phyloP scores from a whole-genome alignment of 2,888 invertebrate genomes.

The Ormia ochracea region DNA sequence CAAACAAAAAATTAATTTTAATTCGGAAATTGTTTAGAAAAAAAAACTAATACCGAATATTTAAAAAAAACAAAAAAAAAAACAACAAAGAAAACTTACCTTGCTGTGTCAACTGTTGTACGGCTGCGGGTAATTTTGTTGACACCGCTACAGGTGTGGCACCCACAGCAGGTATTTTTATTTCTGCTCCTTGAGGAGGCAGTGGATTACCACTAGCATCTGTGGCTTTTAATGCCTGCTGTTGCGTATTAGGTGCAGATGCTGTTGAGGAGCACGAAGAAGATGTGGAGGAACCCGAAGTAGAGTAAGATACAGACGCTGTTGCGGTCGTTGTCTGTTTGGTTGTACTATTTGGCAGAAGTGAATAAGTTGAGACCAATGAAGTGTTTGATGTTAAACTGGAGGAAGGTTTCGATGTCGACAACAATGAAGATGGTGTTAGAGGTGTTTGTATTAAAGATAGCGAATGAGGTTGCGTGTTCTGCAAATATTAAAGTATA shows the following conservation, averaged over 20 bases:
- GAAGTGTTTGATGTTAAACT: constrained; percentile 34
- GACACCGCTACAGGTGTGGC: constrained; percentile 81
- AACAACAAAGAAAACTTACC: constrained; percentile 74
- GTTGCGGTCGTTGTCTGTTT: constrained; percentile 35
- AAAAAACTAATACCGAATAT: background rate
- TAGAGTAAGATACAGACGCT: constrained; percentile 36
- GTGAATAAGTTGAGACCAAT: constrained; percentile 54
- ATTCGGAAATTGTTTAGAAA: constrained; percentile 21
- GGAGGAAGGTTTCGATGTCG: constrained; percentile 7
- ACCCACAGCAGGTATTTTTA: constrained; percentile 80
- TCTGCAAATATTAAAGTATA: constrained; percentile 66
- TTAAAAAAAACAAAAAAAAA: background rate
- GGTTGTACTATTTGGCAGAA: constrained; percentile 53
- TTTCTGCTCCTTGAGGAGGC: constrained; percentile 78
- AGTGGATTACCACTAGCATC: constrained; percentile 68
- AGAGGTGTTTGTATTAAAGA: constrained; percentile 38
- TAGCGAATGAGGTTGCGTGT: constrained; percentile 73
- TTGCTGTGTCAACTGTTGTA: constrained; percentile 81
- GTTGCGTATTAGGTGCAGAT: constrained; percentile 15
- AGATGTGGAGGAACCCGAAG: constrained; percentile 7
- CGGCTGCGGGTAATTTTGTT: constrained; percentile 80
- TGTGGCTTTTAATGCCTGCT: constrained; percentile 41
- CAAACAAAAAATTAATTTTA: constrained; percentile 29
- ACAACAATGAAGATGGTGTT: constrained; percentile 29
- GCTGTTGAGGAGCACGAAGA: constrained; percentile 12